Evolutionary conservation across 2,113 vertebrate species (phyloP).

Genomic region (Nothocercus nigrocapillus): DNA sequence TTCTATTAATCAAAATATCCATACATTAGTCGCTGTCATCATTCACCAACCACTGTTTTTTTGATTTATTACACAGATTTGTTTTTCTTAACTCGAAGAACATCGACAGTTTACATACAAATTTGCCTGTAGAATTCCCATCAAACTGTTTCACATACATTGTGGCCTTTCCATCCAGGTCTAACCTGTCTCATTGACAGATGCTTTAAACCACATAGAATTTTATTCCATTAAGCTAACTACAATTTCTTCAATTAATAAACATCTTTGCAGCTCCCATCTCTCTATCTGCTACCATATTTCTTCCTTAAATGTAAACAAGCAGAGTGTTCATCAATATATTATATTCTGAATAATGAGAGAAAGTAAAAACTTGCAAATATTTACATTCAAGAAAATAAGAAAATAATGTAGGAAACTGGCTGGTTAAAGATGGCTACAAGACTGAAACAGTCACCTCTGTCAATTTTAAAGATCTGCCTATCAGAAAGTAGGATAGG

Average conservation of each 20-base stretch:
- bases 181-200: background rate
- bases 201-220: background rate
- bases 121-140: background rate
- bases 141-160: background rate
- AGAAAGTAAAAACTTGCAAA: background rate
- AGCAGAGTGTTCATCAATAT: background rate
- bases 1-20: constrained; percentile 50
- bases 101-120: background rate
- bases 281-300: background rate
- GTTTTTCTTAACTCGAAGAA: background rate
- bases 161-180: background rate
- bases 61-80: constrained; percentile 49
- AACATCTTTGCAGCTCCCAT: background rate
- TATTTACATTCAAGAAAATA: background rate
- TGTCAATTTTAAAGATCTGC: background rate
- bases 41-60: constrained; percentile 3
- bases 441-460: background rate
- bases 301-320: background rate
- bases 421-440: background rate
- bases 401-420: background rate
- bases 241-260: background rate
- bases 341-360: background rate
- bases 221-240: background rate
- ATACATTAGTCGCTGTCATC: constrained; percentile 22
- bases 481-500: background rate